Conservation (phyloP, 2,888 invertebrate species). For the Geophilus truncorum region DNA sequence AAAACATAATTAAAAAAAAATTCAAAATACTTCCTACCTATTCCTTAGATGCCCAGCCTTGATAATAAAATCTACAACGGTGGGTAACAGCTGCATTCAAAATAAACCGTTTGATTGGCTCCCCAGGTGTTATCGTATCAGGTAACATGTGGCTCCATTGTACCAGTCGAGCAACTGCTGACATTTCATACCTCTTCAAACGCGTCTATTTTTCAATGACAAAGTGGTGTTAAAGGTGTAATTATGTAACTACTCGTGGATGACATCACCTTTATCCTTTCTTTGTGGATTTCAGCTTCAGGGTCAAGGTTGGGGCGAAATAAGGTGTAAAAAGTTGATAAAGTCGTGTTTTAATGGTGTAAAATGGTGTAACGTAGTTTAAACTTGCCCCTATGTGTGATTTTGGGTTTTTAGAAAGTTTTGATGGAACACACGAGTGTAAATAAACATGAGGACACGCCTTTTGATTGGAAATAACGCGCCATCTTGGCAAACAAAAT, state of each 20-base stretch:
- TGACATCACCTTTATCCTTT: slow-evolving; percentile 6
- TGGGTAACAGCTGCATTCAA: background rate
- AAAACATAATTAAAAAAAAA: background rate
- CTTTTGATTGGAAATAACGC: background rate
- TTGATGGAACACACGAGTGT: background rate
- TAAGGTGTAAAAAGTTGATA: too few species aligned
- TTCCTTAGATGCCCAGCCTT: background rate
- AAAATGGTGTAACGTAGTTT: background rate
- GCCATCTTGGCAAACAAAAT: slow-evolving; percentile 1
- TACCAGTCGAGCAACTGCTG: background rate
- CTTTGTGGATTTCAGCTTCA: background rate
- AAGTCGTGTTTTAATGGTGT: background rate
- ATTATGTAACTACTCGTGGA: background rate
- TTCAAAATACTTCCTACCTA: too few species aligned
- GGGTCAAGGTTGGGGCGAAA: background rate
- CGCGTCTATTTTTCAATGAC: background rate
- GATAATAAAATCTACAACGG: background rate
- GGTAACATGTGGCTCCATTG: background rate
- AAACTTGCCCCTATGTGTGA: background rate
- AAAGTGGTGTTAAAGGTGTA: background rate
- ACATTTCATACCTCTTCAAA: background rate
- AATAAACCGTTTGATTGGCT: slow-evolving; percentile 1
- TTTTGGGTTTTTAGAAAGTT: background rate
- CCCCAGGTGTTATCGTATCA: background rate
- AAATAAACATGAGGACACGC: background rate